Base-by-base conservation (phyloP, 2,113 vertebrate genomes). In the Speoplatyrhinus poulsoni region DNA sequence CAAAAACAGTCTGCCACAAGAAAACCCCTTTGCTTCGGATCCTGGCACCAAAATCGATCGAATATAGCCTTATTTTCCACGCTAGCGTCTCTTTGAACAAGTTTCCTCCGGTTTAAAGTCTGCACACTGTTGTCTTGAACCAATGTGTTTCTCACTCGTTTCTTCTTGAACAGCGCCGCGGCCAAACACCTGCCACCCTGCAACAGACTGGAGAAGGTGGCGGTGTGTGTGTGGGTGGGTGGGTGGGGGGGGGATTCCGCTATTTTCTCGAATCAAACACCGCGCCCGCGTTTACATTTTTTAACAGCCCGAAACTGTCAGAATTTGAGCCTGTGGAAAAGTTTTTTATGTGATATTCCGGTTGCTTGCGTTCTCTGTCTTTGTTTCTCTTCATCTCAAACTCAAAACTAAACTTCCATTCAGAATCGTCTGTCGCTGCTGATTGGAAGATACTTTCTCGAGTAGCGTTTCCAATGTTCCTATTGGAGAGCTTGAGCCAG, bases 161-260 rank as follows among this genome's bases (percentile, higher is more conserved):
- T 19, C 62, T 53, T 26, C 33, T 11, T 41, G n/a, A 55, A 33
- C n/a, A 6, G 52, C 36, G 53, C 33, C 6, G n/a, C 52, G 16
- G 16, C 13, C n/a, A 79, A 90, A 83, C 90, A 90, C 90, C 88
- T 91, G 88, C 90, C 78, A 69, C 73, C 72, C 70, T 73, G 52
- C 13, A 53, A 41, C 72, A 46, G 36, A 65, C 73, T 66, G 4
- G 19, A 11, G 12, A 12, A 32, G 72, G 65, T 26, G 50, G 17
- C 46, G 4, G 70, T 48, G 61, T 26, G 26, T 26, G 26, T 26
- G 26, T 26, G 26, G 2, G 26, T 26, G 26, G 2, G 26, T 26
- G 26, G 26, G 19, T 11, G 12, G 50, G 32, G 72, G 65, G 50
- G 17, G 49, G 4, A 68, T 46, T 59, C 54, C 73, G 12, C 33